Evolutionary conservation across 2,888 invertebrate genomes (phyloP), one percentile per base, ranked within the genome.

Genomic region (Heliconius cydno): DNA sequence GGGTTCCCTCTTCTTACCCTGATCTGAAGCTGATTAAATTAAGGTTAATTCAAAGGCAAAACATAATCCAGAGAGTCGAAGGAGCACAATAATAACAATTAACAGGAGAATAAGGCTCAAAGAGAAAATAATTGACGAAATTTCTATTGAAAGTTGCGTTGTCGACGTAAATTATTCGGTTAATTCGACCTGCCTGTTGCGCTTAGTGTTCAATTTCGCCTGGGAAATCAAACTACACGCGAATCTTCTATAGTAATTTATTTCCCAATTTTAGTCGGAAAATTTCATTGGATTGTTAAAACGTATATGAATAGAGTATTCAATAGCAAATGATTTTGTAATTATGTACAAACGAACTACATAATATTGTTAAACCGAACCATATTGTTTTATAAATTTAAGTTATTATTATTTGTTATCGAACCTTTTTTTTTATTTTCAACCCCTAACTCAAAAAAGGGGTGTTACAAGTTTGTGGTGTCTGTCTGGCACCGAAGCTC

Each of bases 151-250:
- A 66, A 63, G 57, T n/a, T 57, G 73, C 71, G 71, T 68, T 79
- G 74, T 73, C 76, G 77, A 77, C 68, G 80, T 80, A 80, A 80
- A 80, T 81, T 81, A 81, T 76, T 80, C 77, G 76, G 77, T 80
- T 81, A 81, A 82, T 81, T 76, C 79, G 68, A 77, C 65, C 57
- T 78, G 80, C 80, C 82, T 83, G 81, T 82, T 83, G 80, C 82
- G 80, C 78, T 74, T 76, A 77, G 77, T 79, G 78, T 81, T 77
- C 79, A 79, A 80, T 82, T 81, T 80, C 82, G 74, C 83, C 76
- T 77, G 82, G 82, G 80, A 83, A 80, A 83, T 83, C 82, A 81
- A 80, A 79, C 73, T 77, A 77, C 78, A 73, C 76, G 63, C 41
- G 68, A 76, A 81, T 78, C 72, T 82, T 79, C 63, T 46, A 68